Base-by-base conservation (phyloP, 2,113 vertebrate genomes). In the Callopanchax toddi region DNA sequence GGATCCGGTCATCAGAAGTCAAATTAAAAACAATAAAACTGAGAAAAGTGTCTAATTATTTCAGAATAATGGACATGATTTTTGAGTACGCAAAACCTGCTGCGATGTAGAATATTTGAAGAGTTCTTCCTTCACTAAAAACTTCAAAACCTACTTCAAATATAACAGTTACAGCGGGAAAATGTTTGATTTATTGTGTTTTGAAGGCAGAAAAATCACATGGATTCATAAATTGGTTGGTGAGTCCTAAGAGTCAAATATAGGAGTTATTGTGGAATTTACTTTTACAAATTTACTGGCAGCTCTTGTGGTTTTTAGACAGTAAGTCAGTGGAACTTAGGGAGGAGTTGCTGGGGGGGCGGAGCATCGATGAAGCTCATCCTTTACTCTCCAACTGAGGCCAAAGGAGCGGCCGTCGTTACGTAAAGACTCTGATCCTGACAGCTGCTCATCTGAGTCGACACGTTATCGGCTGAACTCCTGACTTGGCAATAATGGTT, bases 21-120 rank as follows among this genome's bases (percentile, higher is more conserved):
- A 65, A 83, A 90, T 80, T 86, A 89, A 87, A 90, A 51, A 61
- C 40, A 76, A 81, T 82, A 68, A 88, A 88, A 71, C 7, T 74
- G n/a, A 67, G 20, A 18, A 43, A 67, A 53, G 11, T 56, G 32
- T 73, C 20, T 23, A 43, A 51, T 84, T 62, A 66, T 2, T 49
- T 21, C 29, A 54, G 9, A 40, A 69, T 54, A 25, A 2, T 8
- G 1, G 21, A 11, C 12, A 46, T 10, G 17, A 12, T 13, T 29
- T n/a, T 17, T 12, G 10, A 54, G 50, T 0, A 0, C 29, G 43
- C n/a, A 42, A 23, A 15, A 74, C 15, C 15, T 51, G 16, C 67
- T 40, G 50, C 56, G 1, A 17, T 6, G 6, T 5, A 4, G 9
- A 44, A 7, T n/a, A 43, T 17, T n/a, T 43, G 2, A 43, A 4